Evolutionary conservation across 2,797 vertebrate genomes (phyloP).

Genomic region (Poeciliopsis gracilis): DNA sequence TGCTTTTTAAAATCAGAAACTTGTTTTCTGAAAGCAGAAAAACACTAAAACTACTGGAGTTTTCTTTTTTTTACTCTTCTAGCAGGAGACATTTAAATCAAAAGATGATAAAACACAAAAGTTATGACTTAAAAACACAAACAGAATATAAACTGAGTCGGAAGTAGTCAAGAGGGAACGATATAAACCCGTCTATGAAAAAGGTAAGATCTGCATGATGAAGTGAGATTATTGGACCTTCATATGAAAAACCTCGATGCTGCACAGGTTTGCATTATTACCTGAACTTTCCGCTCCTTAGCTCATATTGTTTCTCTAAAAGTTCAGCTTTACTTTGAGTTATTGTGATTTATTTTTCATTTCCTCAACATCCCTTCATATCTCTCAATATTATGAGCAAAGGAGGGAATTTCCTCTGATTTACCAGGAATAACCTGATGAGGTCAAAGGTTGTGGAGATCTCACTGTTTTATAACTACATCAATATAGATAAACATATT

Average conservation of each 20-base stretch:
- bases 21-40: neutral
- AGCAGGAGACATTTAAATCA: neutral
- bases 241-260: neutral
- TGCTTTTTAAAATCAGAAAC: neutral
- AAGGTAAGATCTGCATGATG: neutral
- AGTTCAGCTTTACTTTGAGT: neutral
- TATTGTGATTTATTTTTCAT: slow-evolving; percentile 18
- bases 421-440: neutral
- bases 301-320: neutral
- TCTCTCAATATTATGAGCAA: neutral
- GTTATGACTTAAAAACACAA: neutral
- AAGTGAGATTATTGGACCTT: neutral
- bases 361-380: slow-evolving; percentile 6
- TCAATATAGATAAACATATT: neutral
- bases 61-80: neutral
- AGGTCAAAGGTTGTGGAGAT: neutral
- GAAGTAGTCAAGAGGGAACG: neutral
- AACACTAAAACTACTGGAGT: neutral
- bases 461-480: neutral
- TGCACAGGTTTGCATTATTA: neutral
- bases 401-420: slow-evolving; percentile 3
- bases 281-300: neutral
- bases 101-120: neutral
- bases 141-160: neutral
- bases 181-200: neutral